Evolutionary conservation across 2,888 invertebrate genomes (phyloP).

Genomic region (Ditylenchus weischeri): DNA sequence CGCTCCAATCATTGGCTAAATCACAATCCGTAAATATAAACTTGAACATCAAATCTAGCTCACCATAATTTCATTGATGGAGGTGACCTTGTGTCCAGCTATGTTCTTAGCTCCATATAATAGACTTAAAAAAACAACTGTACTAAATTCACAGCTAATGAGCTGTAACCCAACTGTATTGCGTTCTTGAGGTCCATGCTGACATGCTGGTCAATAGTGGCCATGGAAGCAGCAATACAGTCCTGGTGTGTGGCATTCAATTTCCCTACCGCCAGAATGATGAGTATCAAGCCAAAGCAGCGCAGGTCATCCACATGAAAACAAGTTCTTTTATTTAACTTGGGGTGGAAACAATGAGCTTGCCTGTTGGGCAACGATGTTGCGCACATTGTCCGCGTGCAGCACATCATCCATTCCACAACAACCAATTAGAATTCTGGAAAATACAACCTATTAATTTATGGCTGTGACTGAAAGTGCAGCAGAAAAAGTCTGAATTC

Average conservation of each 20-base stretch:
- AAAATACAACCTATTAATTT: neutral
- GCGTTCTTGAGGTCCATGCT: conserved; percentile 89
- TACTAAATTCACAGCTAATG: too few species aligned
- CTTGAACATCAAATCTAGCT: too few species aligned
- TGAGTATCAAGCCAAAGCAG: conserved; percentile 81
- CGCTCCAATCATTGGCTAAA: conserved; percentile 85
- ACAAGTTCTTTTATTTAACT: neutral
- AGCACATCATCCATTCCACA: conserved; percentile 80
- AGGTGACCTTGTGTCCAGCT: conserved; percentile 63
- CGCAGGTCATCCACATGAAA: conserved; percentile 83
- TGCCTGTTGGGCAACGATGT: conserved; percentile 21
- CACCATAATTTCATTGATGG: conserved; percentile 86
- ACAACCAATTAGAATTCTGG: conserved; percentile 52
- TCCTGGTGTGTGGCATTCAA: conserved; percentile 81
- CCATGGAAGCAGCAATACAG: conserved; percentile 74
- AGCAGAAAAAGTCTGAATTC: too few species aligned
- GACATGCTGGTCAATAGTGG: conserved; percentile 77
- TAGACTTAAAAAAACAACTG: conserved; percentile 18
- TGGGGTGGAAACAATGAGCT: neutral
- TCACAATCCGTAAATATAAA: too few species aligned
- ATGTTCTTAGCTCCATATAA: conserved; percentile 54
- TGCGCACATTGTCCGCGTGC: conserved; percentile 61
- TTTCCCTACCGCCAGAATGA: conserved; percentile 88
- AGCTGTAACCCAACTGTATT: conserved; percentile 69
- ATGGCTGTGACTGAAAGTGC: conserved; percentile 23